Evolutionary conservation across 2,888 invertebrate genomes (phyloP), one percentile per base, ranked within the genome.

Genomic region (Apamea anceps): DNA sequence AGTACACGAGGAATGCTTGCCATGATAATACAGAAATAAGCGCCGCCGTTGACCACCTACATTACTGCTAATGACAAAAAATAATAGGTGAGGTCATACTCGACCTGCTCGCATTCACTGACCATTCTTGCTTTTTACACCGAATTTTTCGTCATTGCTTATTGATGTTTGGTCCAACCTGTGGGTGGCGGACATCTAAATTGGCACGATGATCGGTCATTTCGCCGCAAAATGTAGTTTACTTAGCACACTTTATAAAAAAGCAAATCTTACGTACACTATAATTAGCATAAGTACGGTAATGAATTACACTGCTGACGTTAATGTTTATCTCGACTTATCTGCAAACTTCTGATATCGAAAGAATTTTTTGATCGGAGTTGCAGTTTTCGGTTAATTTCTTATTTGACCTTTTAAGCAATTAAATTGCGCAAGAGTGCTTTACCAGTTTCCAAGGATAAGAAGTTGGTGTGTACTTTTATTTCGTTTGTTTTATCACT

Each of bases 21-120:
- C 89, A 89, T 91, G 91, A 93, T 93, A 93, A 93, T 91, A 80
- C 63, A 84, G 73, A 63, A 87, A 86, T 81, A 72, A 81, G 68
- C 82, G 80, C 81, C 82, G 80, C 81, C 80, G 84, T 81, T 80
- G 79, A 81, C 82, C 87, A 83, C 87, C 54, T 80, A 83, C 68
- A 32, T 81, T 67, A 37, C 80, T 92, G 92, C 90, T 93, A 93
- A 93, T 94, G 91, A 91, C 92, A 94, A 94, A 93, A 94, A 93
- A 92, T 90, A 88, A 92, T 90, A 90, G 91, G 84, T 94, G 94
- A 95, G 92, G 91, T 94, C 94, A 95, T 93, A 91, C 81, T 76
- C 84, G 87, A 90, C 89, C 87, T 87, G 87, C 85, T 87, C 84
- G 80, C 85, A 89, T 87, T 90, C 82, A 87, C 84, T 89, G 87